phyloP scores from a whole-genome alignment of 2,113 vertebrate genomes.

The Numida meleagris region DNA sequence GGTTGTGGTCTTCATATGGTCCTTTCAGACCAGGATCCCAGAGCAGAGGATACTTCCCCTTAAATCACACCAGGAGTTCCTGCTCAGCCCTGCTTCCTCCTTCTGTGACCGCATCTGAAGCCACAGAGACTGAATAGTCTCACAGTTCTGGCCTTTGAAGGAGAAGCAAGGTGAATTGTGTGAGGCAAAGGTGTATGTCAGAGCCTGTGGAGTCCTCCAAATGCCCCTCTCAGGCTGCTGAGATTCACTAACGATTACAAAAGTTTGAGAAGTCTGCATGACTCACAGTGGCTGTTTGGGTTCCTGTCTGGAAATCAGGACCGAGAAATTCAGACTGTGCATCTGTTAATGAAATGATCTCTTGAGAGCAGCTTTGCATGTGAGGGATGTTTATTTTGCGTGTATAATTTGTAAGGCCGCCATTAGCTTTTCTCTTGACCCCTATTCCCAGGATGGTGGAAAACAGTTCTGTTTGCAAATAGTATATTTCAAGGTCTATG shows the following conservation, averaged over 20 bases:
- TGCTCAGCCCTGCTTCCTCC: neutral
- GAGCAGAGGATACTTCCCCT: neutral
- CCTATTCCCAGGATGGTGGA: conserved; percentile 11
- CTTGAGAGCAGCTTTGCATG: neutral
- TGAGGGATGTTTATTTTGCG: conserved; percentile 9
- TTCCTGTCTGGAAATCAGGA: neutral
- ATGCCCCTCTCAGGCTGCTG: neutral
- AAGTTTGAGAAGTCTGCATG: neutral
- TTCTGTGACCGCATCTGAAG: neutral
- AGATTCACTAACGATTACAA: neutral
- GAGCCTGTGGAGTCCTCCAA: neutral
- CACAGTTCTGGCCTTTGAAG: neutral
- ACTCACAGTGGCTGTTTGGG: neutral
- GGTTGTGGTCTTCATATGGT: neutral
- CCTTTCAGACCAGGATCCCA: neutral
- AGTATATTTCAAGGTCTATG: conserved; percentile 43
- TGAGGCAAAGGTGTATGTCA: neutral
- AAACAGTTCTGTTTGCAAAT: conserved; percentile 54
- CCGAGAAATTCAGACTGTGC: neutral
- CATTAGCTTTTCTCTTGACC: conserved; percentile 45
- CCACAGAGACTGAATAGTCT: neutral
- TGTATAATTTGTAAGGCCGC: conserved; percentile 5
- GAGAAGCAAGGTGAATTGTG: neutral
- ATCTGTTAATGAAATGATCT: conserved; percentile 12
- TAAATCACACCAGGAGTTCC: neutral